Evolutionary conservation across 2,888 invertebrate species (phyloP).

Genomic region (Conchocele bisecta): DNA sequence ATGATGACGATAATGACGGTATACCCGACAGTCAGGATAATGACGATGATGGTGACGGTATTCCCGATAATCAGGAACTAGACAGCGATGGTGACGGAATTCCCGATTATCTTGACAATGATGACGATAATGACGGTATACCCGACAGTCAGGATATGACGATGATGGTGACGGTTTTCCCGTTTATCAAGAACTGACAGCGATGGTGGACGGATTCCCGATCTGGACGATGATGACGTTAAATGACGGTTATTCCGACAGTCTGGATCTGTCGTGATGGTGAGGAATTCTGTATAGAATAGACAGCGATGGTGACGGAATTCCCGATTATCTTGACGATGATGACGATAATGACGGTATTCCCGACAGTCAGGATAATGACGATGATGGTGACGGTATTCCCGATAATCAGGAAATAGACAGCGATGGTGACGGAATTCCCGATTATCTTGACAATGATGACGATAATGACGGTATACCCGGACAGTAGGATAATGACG

Average conservation of each 20-base stretch:
- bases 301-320: slow-evolving; percentile 74
- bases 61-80: slow-evolving; percentile 73
- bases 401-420: slow-evolving; percentile 64
- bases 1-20: slow-evolving; percentile 78
- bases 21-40: slow-evolving; percentile 74
- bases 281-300: slow-evolving; percentile 50
- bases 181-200: slow-evolving; percentile 73
- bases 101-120: slow-evolving; percentile 63
- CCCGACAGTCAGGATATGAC: too few species aligned
- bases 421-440: slow-evolving; percentile 75
- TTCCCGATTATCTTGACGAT: slow-evolving; percentile 69
- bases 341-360: slow-evolving; percentile 78
- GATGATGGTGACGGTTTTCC: slow-evolving; percentile 73
- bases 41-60: slow-evolving; percentile 76
- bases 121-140: slow-evolving; percentile 70
- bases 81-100: slow-evolving; percentile 76
- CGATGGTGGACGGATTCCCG: slow-evolving; percentile 77
- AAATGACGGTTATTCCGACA: slow-evolving; percentile 76
- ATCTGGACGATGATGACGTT: slow-evolving; percentile 64
- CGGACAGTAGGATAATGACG: slow-evolving; percentile 71
- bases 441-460: slow-evolving; percentile 63
- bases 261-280: slow-evolving; percentile 65
- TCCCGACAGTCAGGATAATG: slow-evolving; percentile 71
- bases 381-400: slow-evolving; percentile 70
- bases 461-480: slow-evolving; percentile 77